Evolutionary conservation across 2,797 vertebrate genomes (phyloP).

Genomic region (Sebastiscus albofasciatus): DNA sequence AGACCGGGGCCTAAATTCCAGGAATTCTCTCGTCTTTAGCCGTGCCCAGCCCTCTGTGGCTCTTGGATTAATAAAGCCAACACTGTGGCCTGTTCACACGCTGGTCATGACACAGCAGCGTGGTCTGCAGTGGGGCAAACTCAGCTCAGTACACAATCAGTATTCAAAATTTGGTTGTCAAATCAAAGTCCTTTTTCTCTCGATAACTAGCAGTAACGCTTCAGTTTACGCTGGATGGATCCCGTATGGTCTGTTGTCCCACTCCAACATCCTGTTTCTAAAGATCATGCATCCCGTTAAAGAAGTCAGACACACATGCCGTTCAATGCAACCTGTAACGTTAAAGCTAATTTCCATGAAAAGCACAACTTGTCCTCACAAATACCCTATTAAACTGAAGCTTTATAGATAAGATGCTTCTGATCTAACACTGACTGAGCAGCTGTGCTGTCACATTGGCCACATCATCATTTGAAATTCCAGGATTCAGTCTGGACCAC

Average conservation of each 20-base stretch:
- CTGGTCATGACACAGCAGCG: conserved; percentile 35
- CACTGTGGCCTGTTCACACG: conserved; percentile 65
- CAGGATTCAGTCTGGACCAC: not conserved
- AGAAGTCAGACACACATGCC: not conserved
- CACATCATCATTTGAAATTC: conserved; percentile 35
- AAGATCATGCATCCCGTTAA: not conserved
- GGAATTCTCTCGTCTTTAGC: conserved; percentile 58
- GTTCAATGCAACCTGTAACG: not conserved
- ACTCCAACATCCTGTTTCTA: not conserved
- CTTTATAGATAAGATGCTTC: not conserved
- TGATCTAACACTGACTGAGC: not conserved
- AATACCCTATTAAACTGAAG: too few relatives aligned
- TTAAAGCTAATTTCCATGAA: not conserved
- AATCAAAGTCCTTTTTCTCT: not conserved
- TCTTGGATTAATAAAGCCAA: conserved; percentile 76
- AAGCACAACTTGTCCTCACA: not conserved
- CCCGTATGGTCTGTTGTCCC: not conserved
- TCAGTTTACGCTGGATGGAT: not conserved
- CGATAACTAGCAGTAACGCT: not conserved
- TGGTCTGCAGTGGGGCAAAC: not conserved
- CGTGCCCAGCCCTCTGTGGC: conserved; percentile 19
- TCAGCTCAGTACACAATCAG: not conserved
- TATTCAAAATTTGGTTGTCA: not conserved
- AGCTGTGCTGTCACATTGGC: not conserved
- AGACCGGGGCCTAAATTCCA: conserved; percentile 63